A percentile compares a stretch with the other conserved stretches of the same genome.
phyloP scores from a whole-genome alignment of 2,797 vertebrate genomes.

The Onychomys torridus region DNA sequence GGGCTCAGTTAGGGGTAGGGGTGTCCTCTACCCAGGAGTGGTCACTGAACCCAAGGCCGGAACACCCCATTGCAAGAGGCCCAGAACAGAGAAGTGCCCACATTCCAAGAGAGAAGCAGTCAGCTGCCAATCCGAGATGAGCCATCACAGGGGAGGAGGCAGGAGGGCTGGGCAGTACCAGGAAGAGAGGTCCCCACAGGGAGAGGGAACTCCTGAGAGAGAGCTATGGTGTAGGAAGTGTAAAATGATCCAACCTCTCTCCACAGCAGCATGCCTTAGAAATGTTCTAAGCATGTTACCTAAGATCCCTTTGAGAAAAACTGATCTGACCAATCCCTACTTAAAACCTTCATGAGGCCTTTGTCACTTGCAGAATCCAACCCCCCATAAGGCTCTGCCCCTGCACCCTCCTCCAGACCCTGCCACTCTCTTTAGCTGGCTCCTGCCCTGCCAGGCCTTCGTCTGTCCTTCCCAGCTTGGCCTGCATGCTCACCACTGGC shows the following conservation, averaged over 20 bases:
- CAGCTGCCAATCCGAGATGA: neutral
- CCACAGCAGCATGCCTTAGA: neutral
- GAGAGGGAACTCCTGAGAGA: neutral
- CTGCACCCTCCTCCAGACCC: no score
- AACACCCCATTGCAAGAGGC: neutral
- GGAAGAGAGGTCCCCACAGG: neutral
- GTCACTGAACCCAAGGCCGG: neutral
- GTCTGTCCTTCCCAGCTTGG: neutral
- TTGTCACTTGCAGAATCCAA: neutral
- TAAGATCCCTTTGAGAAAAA: slow-evolving; percentile 5
- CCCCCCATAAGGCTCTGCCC: fast-evolving
- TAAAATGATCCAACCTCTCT: slow-evolving; percentile 1
- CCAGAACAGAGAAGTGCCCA: neutral
- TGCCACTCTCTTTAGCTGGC: neutral
- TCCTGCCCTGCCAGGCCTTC: neutral
- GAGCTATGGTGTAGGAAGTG: neutral
- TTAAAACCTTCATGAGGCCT: neutral
- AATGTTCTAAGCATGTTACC: neutral
- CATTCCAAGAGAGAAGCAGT: neutral
- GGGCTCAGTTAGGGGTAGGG: neutral
- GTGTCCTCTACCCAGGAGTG: neutral
- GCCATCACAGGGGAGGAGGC: neutral
- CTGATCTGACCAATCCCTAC: neutral
- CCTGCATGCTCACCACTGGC: no score
- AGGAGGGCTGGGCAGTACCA: neutral